Conservation (phyloP, 2,888 invertebrate species). For the Cyclophora punctaria region DNA sequence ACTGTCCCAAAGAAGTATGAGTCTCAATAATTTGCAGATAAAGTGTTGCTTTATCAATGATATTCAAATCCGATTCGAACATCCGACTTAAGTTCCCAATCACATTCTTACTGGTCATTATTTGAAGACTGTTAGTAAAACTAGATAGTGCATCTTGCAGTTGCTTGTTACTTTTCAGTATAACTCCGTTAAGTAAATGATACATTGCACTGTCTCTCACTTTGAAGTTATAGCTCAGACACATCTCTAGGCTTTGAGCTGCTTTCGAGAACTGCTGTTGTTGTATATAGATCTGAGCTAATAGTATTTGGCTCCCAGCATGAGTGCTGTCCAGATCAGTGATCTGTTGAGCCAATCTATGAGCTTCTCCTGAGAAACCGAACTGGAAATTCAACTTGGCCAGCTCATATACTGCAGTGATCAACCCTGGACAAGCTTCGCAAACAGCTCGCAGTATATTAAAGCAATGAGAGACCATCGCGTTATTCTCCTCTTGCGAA, state of each 20-base stretch:
- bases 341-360: slow-evolving; percentile 81
- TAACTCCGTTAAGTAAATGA: slow-evolving; percentile 88
- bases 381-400: slow-evolving; percentile 87
- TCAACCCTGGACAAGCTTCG: slow-evolving; percentile 88
- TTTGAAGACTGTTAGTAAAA: slow-evolving; percentile 82
- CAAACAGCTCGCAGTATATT: slow-evolving; percentile 82
- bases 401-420: slow-evolving; percentile 78
- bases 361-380: slow-evolving; percentile 84
- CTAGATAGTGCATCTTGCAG: slow-evolving; percentile 83
- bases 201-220: slow-evolving; percentile 93
- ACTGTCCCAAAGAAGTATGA: slow-evolving; percentile 79
- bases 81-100: slow-evolving; percentile 30
- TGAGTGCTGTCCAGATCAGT: slow-evolving; percentile 85
- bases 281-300: slow-evolving; percentile 89
- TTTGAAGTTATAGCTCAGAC: slow-evolving; percentile 93
- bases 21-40: slow-evolving; percentile 90
- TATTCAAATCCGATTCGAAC: slow-evolving; percentile 66
- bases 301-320: slow-evolving; percentile 87
- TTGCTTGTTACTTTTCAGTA: slow-evolving; percentile 84
- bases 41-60: slow-evolving; percentile 88
- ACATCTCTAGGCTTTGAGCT: slow-evolving; percentile 89
- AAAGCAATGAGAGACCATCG: slow-evolving; percentile 72
- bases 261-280: slow-evolving; percentile 84
- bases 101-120: slow-evolving; percentile 65
- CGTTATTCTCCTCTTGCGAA: slow-evolving; percentile 60